Evolutionary conservation across 2,888 invertebrate species (phyloP), one percentile per base, ranked within the genome.

Genomic region (Chouioia cunea): DNA sequence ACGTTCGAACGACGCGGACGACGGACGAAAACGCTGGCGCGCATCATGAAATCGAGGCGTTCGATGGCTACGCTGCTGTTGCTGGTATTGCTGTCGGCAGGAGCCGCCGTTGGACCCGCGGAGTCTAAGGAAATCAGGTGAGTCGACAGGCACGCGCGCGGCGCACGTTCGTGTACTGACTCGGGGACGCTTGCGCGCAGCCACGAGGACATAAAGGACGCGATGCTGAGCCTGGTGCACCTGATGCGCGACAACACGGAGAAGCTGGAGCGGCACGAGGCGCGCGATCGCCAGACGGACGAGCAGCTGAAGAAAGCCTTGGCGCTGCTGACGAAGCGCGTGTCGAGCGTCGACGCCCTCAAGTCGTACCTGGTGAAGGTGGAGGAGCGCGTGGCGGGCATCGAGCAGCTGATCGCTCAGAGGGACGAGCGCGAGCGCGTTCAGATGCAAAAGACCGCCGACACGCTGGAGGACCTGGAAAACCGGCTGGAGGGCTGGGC

Each of bases 251-350:
- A 91, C 48, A 90, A 93, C 62, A 94, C 93, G 74, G 93, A 93
- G 81, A 95, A 95, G 86, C 84, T 96, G 73, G 95, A 95, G 80
- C 87, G 95, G 16, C 95, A 96, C 84, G 95, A 96, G 83, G 91
- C 90, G 78, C 88, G 96, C 14, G 95, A 95, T 83, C 89, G 93
- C 75, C 91, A 91, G 0, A 86, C 94, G 22, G 94, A 93, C 0
- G 95, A 95, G 69, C 89, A 93, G 76, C 81, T 95, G 63, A 95
- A 94, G 86, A 93, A 92, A 82, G 90, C 91, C 59, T 86, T 96
- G 72, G 86, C 88, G 1, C 87, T 89, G 0, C 83, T 95, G 57
- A 94, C 94, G 75, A 94, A 93, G 83, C 90, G 92, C 64, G 76
- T 83, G 57, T 79, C 82, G n/a, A 75, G 79, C 3, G 73, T 83